Evolutionary conservation across 2,888 invertebrate species (phyloP).

Genomic region (Sclerodermus sp.): DNA sequence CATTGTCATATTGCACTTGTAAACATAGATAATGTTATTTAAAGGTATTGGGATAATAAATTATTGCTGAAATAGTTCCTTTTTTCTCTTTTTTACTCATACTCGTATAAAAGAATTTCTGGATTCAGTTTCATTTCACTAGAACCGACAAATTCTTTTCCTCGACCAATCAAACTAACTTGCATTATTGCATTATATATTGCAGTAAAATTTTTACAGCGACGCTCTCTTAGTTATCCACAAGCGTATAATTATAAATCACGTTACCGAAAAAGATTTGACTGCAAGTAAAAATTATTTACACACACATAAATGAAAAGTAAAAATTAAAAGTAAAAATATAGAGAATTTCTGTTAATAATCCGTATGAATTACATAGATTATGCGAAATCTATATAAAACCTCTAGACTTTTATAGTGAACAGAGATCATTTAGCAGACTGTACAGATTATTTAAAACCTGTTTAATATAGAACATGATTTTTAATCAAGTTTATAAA

Average conservation of each 20-base stretch:
- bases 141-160: slow-evolving; percentile 2
- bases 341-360: no score
- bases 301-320: neutral
- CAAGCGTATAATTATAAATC: neutral
- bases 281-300: neutral
- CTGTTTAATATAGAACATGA: slow-evolving; percentile 2
- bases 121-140: neutral
- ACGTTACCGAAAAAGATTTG: neutral
- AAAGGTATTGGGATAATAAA: slow-evolving; percentile 25
- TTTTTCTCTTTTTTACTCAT: slow-evolving; percentile 1
- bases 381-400: no score
- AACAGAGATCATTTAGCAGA: slow-evolving; percentile 10
- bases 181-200: slow-evolving; percentile 9
- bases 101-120: neutral
- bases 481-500: slow-evolving; percentile 14
- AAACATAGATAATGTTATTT: slow-evolving; percentile 19
- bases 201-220: slow-evolving; percentile 5
- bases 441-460: slow-evolving; percentile 1
- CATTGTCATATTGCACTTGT: slow-evolving; percentile 16
- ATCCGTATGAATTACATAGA: no score
- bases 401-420: neutral
- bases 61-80: slow-evolving; percentile 28
- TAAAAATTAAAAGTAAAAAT: neutral
- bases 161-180: slow-evolving; percentile 7
- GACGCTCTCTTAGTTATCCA: neutral